Conservation (phyloP, 2,113 vertebrate genomes). For the Anas platyrhynchos region DNA sequence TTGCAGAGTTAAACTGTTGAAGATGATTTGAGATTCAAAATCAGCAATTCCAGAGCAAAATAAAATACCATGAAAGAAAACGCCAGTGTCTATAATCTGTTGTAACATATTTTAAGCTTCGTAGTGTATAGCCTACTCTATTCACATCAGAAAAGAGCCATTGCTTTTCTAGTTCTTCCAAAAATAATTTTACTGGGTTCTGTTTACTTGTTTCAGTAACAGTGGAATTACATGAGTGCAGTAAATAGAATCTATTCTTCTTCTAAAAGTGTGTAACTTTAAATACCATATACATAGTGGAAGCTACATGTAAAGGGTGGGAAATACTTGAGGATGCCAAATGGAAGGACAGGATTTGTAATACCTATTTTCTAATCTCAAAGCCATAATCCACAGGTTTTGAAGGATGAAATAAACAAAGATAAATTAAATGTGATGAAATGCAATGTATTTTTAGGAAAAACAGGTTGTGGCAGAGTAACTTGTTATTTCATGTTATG, state of each 20-base stretch:
- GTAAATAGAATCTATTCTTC: not conserved
- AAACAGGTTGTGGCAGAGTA: not conserved
- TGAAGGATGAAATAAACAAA: not conserved
- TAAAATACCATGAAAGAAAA: not conserved
- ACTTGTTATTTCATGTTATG: not conserved
- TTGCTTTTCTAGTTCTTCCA: not conserved
- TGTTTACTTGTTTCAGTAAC: not conserved
- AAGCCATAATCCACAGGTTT: not conserved
- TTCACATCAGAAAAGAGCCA: not conserved
- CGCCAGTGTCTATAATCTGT: not conserved
- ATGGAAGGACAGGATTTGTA: not conserved
- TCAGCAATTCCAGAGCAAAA: not conserved
- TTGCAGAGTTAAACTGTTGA: not conserved
- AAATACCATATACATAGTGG: not conserved
- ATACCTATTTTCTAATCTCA: not conserved
- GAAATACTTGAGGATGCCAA: not conserved
- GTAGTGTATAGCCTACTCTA: rapidly evolving
- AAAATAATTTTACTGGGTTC: not conserved
- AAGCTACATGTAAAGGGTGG: not conserved
- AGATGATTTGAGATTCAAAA: not conserved
- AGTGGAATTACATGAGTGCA: not conserved
- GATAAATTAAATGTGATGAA: not conserved
- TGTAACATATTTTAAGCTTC: not conserved
- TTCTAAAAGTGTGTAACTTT: not conserved
- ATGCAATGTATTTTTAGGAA: not conserved